Evolutionary conservation across 2,888 invertebrate species (phyloP), one percentile per base, ranked within the genome.

Genomic region (Drosophila pegasa): DNA sequence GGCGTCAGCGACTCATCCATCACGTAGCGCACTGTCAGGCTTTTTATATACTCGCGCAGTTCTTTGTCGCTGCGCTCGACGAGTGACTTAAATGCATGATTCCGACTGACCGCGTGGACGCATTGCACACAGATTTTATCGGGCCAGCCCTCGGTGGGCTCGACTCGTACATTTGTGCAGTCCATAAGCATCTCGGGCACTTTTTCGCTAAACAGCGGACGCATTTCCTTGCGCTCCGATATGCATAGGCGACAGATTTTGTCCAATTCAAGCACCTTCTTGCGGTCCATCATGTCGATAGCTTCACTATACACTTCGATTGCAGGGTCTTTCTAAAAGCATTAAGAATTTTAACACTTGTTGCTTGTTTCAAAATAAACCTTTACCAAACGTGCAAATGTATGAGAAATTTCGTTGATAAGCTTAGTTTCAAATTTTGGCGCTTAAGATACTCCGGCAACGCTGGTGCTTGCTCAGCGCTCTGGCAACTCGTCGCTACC

Each of bases 141-240:
- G 0, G 95, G 95, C 81, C 95, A 92, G 1, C 94, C 94, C 70
- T 94, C 94, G 6, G 93, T 94, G 8, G 93, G 92, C 27, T 94
- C 92, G 55, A 95, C 94, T 92, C 93, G 93, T 74, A 94, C 93
- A 90, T 93, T 94, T 62, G 94, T 93, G 91, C 94, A 94, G 75
- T 94, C 94, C 94, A 94, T 94, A 78, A 95, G 82, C 94, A 95
- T 94, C 75, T 94, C 94, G 18, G 94, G 94, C 41, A 94, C 94
- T 73, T 94, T 93, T 89, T 94, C 94, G 75, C 94, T 94, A 85
- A 94, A 94, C 66, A 95, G 89, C 29, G 94, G 94, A 78, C 94
- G 92, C 94, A 95, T 94, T 85, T 94, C 94, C 88, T 94, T 94
- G 87, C 95, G 94, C 80, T 94, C 93, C 76, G 93, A 93, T 84